Percentiles rank a stretch among this genome's conserved stretches.
phyloP scores from a whole-genome alignment of 2,888 invertebrate species.

The Orgyia antiqua region DNA sequence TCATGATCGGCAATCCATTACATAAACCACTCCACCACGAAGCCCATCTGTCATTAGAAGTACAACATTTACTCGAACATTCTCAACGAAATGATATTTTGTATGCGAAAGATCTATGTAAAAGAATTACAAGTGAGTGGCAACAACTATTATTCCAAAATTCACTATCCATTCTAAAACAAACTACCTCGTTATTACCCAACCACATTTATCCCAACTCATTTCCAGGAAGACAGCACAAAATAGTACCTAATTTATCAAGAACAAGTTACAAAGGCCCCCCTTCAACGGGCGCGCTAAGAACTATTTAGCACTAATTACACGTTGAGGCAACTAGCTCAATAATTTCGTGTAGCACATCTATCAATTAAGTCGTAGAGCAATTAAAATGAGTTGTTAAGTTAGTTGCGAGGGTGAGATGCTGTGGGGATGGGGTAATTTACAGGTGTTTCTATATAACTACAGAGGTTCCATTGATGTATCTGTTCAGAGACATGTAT shows the following conservation, averaged over 20 bases:
- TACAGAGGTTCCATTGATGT: no score
- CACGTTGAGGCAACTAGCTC: constrained; percentile 23
- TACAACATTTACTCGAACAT: no score
- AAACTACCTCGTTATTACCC: neutral
- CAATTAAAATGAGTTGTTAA: constrained; percentile 29
- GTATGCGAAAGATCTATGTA: no score
- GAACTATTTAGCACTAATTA: constrained; percentile 33
- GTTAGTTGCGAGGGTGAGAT: constrained; percentile 9
- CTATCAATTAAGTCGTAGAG: constrained; percentile 28
- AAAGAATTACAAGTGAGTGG: no score
- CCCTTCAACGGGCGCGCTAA: constrained; percentile 7
- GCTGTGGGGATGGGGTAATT: constrained; percentile 1
- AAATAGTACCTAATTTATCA: constrained; percentile 10
- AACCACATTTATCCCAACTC: constrained; percentile 1
- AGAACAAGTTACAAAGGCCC: constrained; percentile 9
- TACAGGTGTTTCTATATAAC: neutral
- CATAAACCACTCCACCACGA: no score
- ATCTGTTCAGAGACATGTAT: no score
- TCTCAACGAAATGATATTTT: no score
- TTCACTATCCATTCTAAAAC: neutral
- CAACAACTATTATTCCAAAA: neutral
- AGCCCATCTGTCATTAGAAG: no score
- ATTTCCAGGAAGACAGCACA: constrained; percentile 1
- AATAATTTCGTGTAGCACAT: constrained; percentile 35
- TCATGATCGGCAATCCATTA: no score